These are phyloP conservation scores for Amyelois transitella DNA, from an alignment of 1,140 invertebrate genomes.

Conservation along the genomic window DNA sequence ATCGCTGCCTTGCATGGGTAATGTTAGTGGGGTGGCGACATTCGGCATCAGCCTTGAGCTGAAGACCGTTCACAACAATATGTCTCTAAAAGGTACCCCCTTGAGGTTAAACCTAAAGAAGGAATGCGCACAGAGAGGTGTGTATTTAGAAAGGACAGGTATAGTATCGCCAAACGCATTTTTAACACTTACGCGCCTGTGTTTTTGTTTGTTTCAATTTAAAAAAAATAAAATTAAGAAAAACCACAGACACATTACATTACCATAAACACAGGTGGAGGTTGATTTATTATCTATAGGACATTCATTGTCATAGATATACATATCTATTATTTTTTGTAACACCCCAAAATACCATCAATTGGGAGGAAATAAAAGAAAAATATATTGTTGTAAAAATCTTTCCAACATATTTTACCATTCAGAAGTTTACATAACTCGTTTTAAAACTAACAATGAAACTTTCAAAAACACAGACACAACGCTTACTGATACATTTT, in stretches of 20 bases:
- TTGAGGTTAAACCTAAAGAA: constrained; percentile 92
- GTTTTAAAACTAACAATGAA: not conserved
- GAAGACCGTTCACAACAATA: constrained; percentile 83
- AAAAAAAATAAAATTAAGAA: not conserved
- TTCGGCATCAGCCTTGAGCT: constrained; percentile 93
- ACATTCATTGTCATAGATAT: too few species aligned
- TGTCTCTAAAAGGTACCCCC: constrained; percentile 90
- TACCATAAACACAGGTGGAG: too few species aligned
- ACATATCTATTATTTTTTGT: too few species aligned
- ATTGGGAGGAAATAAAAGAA: too few species aligned
- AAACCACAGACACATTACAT: not conserved
- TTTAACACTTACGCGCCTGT: constrained; percentile 69
- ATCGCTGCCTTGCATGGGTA: constrained; percentile 91
- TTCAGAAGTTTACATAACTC: too few species aligned
- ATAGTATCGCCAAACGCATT: constrained; percentile 76
- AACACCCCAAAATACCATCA: too few species aligned
- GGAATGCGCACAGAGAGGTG: constrained; percentile 94
- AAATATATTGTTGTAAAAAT: too few species aligned
- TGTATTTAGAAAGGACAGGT: constrained; percentile 78
- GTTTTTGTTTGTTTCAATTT: constrained; percentile 30
- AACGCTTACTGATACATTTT: constrained; percentile 34
- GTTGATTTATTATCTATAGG: too few species aligned
- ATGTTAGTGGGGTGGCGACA: constrained; percentile 89
- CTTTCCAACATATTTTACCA: too few species aligned
- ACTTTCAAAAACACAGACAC: constrained; percentile 36